Conservation (phyloP, 1,140 invertebrate species). For the Tachypleus tridentatus region DNA sequence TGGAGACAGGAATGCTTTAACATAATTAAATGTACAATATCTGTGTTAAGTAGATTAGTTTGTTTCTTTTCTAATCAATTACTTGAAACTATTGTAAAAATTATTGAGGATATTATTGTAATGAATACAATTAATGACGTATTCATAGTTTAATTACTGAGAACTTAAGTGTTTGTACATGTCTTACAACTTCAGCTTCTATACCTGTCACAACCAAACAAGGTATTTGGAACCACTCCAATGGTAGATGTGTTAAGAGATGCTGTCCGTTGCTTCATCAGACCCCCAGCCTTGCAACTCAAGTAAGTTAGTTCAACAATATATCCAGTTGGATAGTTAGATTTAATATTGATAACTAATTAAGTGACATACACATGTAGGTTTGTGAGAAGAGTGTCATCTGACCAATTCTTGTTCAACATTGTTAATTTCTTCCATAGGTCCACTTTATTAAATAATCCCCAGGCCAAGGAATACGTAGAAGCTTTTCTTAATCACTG, state of each 20-base stretch:
- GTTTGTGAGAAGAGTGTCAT: no score
- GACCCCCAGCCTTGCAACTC: constrained; percentile 49
- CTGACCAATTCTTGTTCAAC: no score
- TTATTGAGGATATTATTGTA: no score
- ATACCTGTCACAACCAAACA: constrained; percentile 29
- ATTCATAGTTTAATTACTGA: not conserved
- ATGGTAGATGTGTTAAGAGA: constrained; percentile 71
- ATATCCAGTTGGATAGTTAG: no score
- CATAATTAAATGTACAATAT: no score
- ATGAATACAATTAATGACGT: no score
- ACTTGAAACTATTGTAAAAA: no score
- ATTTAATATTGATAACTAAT: no score
- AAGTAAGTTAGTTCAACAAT: constrained; percentile 9
- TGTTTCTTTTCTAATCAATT: no score
- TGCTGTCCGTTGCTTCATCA: constrained; percentile 71
- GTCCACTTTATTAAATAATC: constrained; percentile 19
- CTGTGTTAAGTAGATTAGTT: no score
- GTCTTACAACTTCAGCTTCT: constrained; percentile 29
- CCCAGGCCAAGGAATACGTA: constrained; percentile 64
- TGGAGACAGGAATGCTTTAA: no score
- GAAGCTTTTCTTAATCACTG: constrained; percentile 80
- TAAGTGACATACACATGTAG: no score
- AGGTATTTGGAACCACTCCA: constrained; percentile 39
- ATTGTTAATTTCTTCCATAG: constrained; percentile 11
- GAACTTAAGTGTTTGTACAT: not conserved